These are phyloP conservation scores for Paramormyrops hopkinsi DNA, from an alignment of 2,797 vertebrate genomes.

Conservation along the genomic window DNA sequence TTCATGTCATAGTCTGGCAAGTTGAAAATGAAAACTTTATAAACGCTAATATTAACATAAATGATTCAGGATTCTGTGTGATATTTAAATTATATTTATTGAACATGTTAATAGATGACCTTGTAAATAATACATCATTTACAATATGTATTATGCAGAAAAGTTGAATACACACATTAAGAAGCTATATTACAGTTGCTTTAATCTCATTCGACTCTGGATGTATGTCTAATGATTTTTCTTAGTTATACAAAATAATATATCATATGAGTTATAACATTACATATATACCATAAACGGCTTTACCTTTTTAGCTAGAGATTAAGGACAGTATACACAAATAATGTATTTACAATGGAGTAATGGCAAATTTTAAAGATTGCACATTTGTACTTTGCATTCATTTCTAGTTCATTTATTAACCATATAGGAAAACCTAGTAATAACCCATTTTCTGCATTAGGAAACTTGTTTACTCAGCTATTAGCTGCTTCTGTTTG, in stretches of 20 bases:
- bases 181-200: not conserved
- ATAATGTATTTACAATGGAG: constrained; percentile 15
- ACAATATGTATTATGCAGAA: constrained; percentile 16
- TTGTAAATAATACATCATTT: constrained; percentile 19
- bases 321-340: not conserved
- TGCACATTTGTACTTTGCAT: not conserved
- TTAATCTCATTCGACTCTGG: not conserved
- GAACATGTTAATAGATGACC: constrained; percentile 10
- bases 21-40: not conserved
- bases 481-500: not conserved
- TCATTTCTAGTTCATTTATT: not conserved
- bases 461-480: not conserved
- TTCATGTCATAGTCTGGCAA: not conserved
- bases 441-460: not conserved
- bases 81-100: constrained; percentile 37
- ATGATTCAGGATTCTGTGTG: not conserved
- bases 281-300: not conserved
- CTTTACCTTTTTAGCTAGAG: not conserved
- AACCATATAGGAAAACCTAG: not conserved
- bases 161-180: not conserved
- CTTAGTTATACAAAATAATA: not conserved
- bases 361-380: not conserved
- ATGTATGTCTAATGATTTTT: constrained; percentile 4
- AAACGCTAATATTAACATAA: not conserved
- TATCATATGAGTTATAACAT: not conserved